Evolutionary conservation across 2,113 vertebrate genomes (phyloP), one percentile per base, ranked within the genome.

Genomic region (Nestor notabilis): DNA sequence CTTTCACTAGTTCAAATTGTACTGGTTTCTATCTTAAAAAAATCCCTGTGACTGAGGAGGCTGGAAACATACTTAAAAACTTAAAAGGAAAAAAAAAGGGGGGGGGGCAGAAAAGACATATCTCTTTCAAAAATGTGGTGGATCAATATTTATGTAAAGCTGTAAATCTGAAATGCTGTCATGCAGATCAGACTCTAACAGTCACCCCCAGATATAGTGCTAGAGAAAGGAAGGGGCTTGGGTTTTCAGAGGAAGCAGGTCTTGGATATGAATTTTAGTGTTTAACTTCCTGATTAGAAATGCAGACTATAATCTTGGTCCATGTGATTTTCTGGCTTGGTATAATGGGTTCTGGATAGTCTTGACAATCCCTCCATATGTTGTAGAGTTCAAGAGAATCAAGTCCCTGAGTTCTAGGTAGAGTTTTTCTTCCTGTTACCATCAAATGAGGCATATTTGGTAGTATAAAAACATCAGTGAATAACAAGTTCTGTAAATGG

Each of bases 241-340:
- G 0, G 63, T 93, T 80, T 84, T 47, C 50, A 74, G 24, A 18
- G 71, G 83, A 87, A 11, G 7, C 27, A 76, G 87, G 4, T 68
- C 39, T 86, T 60, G 49, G n/a, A 44, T 56, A n/a, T 13, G 24
- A 68, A 52, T 71, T 84, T 78, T 87, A 87, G 70, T 68, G 21
- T 58, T 92, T 82, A 87, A 37, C 19, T 92, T 92, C 44, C 65
- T 92, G 44, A 44, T 90, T 31, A 89, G 56, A 92, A 94, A 81
- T 89, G 24, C 10, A 56, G 52, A 20, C 55, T 37, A 9, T 31
- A 79, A 20, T 81, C 28, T 74, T 72, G 8, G 44, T 79, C 70
- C 35, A 35, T 66, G 66, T 39, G 80, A 79, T 79, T 56, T 83
- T 82, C 77, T 70, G 43, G 14, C 24, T 79, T 68, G 41, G 55